These are phyloP conservation scores for Hemicordylus capensis DNA, from an alignment of 2,113 vertebrate species.

Conservation along the genomic window DNA sequence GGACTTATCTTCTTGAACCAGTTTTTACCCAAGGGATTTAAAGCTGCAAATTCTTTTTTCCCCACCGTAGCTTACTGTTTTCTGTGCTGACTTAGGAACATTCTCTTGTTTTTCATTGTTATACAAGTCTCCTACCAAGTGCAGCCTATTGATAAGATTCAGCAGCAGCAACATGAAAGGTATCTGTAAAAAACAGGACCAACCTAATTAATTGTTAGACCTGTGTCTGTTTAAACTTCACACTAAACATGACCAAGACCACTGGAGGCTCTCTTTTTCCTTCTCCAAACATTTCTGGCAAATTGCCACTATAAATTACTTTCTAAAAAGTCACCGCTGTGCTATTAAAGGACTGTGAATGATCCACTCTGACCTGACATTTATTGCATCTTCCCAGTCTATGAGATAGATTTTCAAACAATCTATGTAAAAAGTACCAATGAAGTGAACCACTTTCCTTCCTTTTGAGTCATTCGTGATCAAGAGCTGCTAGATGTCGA, in stretches of 20 bases:
- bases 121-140: constrained; percentile 4
- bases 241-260: constrained; percentile 1
- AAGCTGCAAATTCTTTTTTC: neutral
- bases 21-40: neutral
- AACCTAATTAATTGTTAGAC: constrained; percentile 34
- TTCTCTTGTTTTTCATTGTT: constrained; percentile 33
- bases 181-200: constrained; percentile 34
- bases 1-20: constrained; percentile 5
- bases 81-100: constrained; percentile 11
- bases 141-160: constrained; percentile 47
- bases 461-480: neutral
- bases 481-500: neutral
- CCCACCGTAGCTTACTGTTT: too few relatives aligned
- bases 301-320: neutral
- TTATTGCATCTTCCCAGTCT: neutral
- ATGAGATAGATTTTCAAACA: neutral
- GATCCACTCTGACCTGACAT: neutral
- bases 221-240: constrained; percentile 23
- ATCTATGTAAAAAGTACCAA: constrained; percentile 14
- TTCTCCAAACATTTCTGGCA: constrained; percentile 5
- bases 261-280: neutral
- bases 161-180: constrained; percentile 8
- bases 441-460: neutral
- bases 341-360: constrained; percentile 31
- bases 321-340: constrained; percentile 1